Percentiles rank a stretch among this genome's conserved stretches.
Evolutionary conservation across 1,140 invertebrate species (phyloP).

Genomic region (Frieseomelitta varia): DNA sequence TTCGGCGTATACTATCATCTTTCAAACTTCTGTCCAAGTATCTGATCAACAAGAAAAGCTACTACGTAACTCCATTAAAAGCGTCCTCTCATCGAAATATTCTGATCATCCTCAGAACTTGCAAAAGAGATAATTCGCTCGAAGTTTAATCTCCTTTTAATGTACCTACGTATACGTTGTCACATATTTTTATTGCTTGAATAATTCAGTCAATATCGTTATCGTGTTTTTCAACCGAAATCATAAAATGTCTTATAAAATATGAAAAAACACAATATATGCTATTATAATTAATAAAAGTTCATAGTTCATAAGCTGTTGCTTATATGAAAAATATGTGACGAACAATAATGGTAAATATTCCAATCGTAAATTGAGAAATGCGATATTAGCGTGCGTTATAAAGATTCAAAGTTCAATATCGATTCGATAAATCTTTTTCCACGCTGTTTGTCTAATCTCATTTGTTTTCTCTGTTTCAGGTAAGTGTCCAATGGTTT

Average conservation of each 20-base stretch:
- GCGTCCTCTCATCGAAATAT: not conserved
- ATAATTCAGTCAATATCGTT: not conserved
- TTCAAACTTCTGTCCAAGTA: not conserved
- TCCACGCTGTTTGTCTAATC: constrained; percentile 5
- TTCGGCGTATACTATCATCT: too few relatives aligned
- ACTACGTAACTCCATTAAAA: not conserved
- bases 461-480: constrained; percentile 56
- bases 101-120: not conserved
- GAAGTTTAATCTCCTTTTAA: not conserved
- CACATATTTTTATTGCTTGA: not conserved
- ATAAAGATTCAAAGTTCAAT: too few relatives aligned
- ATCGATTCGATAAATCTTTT: not conserved
- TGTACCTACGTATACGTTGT: not conserved
- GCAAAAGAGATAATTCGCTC: not conserved
- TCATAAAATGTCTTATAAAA: too few relatives aligned
- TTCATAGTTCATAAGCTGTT: too few relatives aligned
- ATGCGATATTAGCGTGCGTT: too few relatives aligned
- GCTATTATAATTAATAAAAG: too few relatives aligned
- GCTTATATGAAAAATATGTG: too few relatives aligned
- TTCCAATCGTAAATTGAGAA: too few relatives aligned
- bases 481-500: constrained; percentile 56
- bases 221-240: too few relatives aligned
- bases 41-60: not conserved
- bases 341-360: too few relatives aligned
- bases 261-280: too few relatives aligned